Base-by-base conservation (phyloP, 2,888 invertebrate species). In the Scelioninae gen. 2 region DNA sequence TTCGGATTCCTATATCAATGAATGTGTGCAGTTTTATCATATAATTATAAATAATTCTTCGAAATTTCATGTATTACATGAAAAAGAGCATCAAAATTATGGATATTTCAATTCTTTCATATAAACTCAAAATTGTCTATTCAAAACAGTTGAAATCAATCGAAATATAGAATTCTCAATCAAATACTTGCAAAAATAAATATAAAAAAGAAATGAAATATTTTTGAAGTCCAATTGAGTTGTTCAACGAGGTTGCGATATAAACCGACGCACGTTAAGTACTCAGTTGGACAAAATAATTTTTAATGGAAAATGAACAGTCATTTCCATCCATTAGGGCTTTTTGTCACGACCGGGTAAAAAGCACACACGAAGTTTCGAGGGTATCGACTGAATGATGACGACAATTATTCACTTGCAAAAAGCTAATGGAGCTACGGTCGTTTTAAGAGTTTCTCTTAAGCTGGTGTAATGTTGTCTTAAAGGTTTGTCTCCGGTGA, bases 381-480 rank as follows among this genome's bases (percentile, higher is more conserved):
- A 10, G 46, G 39, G 10, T 52, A 46, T 64, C 55, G 46, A 28
- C 16, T 64, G 22, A 48, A 61, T 11, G 31, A 64, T 57, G 31
- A 48, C 6, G 11, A 64, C 43, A 19, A 57, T 65, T 65, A 65
- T 57, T 57, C 31, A 57, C 18, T 39, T 6, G 33, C 11, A 48
- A 41, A 46, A 55, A 46, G 52, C 48, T 55, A 65, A 65, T 65
- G 33, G 65, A 39, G 13, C 25, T 52, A 16, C 13, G 15, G 35
- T 33, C 52, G 53, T 64, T 64, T 64, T 63, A 18, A 31, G 15
- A 64, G 41, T 53, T 50, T 33, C 35, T 35, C 22, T 53, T 45
- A 52, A 50, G 22, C 45, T 18, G 41, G 31, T 35, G 31, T 43
- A 63, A 61, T 39, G 50, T 39, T 50, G 31, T 50, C 41, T 41